Base-by-base conservation (phyloP, 1,140 invertebrate species). In the Hermetia illucens region DNA sequence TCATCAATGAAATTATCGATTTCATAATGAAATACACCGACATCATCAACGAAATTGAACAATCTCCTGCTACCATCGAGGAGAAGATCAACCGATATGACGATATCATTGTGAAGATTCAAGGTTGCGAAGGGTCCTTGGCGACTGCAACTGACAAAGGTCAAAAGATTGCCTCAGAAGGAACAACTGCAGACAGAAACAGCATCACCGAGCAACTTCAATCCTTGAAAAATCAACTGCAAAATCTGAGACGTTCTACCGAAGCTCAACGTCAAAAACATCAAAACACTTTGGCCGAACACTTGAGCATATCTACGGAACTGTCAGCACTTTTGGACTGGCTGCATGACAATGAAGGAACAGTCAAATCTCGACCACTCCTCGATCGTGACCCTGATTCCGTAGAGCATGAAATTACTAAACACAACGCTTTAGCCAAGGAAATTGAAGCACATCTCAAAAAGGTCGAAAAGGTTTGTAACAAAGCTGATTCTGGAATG, bases 81-180 rank as follows among this genome's bases (percentile, higher is more conserved):
- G 85, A 90, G 22, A 91, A 91, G 55, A 85, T 95, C 27, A 81
- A 83, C 46, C 76, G 78, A 41, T 93, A 91, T 46, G 79, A 90
- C 55, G 81, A 88, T 46, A 75, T 82, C 0, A 84, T 86, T 44
- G 52, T 74, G 0, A 85, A 85, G 51, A 87, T 88, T 31, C 83
- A 88, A 61, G 81, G 86, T 51, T 87, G 82, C 55, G 88, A 94
- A 55, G 87, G 83, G n/a, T 66, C 80, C 8, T 58, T 93, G 6
- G 80, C 83, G 1, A 77, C 80, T 16, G 86, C 89, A 1, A 79
- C 76, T 16, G 89, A 94, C 48, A 93, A 92, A 62, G 90, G 87
- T 1, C 82, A 88, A 52, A 83, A 88, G 55, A 91, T 95, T 18
- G 82, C 83, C 6, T 75, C 77, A 1, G 90, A 94, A 63, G 84